Evolutionary conservation across 2,797 vertebrate genomes (phyloP).

Genomic region (Anas bernieri): DNA sequence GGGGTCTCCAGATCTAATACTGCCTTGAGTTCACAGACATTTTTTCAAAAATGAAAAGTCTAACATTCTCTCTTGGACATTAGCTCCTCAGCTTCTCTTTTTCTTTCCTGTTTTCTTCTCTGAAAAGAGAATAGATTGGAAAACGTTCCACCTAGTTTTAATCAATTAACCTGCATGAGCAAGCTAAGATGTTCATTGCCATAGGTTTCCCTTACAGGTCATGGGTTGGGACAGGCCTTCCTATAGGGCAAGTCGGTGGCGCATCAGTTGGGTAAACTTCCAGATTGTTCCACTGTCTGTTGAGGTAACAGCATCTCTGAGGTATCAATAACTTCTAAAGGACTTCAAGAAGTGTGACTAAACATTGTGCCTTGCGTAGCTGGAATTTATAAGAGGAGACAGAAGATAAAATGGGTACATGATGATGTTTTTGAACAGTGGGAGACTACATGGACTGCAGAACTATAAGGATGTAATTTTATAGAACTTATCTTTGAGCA

Average conservation of each 20-base stretch:
- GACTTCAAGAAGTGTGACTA: not conserved
- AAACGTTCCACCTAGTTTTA: not conserved
- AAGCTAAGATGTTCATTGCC: not conserved
- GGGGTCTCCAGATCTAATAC: not conserved
- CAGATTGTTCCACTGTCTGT: not conserved
- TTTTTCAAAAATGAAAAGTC: not conserved
- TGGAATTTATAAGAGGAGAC: not conserved
- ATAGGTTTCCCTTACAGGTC: not conserved
- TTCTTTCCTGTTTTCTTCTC: not conserved
- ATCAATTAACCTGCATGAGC: not conserved
- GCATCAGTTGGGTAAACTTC: not conserved
- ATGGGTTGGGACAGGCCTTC: not conserved
- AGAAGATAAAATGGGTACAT: not conserved
- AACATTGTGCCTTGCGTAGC: not conserved
- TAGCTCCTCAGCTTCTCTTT: not conserved
- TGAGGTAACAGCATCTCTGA: not conserved
- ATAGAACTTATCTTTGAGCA: not conserved
- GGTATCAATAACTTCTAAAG: not conserved
- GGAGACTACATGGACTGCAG: not conserved
- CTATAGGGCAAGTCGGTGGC: not conserved
- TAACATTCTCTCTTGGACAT: not conserved
- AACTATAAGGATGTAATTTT: not conserved
- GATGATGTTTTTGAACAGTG: not conserved
- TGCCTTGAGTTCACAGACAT: not conserved
- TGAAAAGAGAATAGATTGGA: not conserved